Conservation (phyloP, 2,888 invertebrate genomes). For the Didymodactylos carnosus region DNA sequence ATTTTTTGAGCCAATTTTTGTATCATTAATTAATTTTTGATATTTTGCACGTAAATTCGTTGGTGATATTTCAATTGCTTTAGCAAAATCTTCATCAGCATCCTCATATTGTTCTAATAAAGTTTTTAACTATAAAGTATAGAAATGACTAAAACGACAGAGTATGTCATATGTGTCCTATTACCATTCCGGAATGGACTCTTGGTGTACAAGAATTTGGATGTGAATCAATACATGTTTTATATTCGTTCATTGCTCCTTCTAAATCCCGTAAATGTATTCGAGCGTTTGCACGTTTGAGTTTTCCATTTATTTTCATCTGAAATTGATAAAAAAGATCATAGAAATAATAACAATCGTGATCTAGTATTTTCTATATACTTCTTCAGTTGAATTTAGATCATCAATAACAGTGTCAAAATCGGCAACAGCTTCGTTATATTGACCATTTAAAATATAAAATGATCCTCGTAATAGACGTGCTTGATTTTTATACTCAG, state of each 20-base stretch:
- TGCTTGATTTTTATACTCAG: constrained; percentile 36
- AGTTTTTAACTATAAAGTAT: background rate
- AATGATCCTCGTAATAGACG: constrained; percentile 64
- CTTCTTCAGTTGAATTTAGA: background rate
- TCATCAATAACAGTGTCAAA: constrained; percentile 36
- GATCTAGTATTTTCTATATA: no score
- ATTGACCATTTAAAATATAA: constrained; percentile 49
- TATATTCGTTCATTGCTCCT: background rate
- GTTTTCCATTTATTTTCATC: background rate
- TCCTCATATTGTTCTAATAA: background rate
- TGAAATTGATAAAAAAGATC: background rate
- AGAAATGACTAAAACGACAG: background rate
- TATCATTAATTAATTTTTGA: background rate
- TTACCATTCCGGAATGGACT: background rate
- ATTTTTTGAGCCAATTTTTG: background rate
- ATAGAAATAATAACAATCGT: background rate
- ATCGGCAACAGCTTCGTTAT: constrained; percentile 33
- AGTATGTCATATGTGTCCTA: no score
- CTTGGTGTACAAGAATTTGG: background rate
- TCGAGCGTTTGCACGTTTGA: background rate
- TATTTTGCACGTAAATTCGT: background rate
- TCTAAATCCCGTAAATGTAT: background rate
- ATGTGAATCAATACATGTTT: background rate
- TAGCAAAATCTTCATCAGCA: background rate
- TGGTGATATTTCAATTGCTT: background rate